Evolutionary conservation across 2,797 vertebrate species (phyloP).

Genomic region (Centroberyx gerrardi): DNA sequence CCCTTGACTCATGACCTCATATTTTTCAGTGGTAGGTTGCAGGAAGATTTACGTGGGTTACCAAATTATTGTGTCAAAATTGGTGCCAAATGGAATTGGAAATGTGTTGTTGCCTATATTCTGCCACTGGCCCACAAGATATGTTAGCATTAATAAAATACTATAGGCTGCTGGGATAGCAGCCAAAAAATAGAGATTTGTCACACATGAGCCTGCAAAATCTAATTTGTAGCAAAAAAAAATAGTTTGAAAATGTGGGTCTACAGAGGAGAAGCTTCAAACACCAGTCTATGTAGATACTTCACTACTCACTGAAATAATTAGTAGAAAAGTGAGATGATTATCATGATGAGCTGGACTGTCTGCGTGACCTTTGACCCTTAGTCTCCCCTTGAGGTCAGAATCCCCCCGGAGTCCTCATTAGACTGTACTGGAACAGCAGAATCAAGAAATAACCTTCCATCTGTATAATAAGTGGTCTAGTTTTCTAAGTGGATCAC

Average conservation of each 20-base stretch:
- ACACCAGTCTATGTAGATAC: neutral
- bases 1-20: slow-evolving; percentile 7
- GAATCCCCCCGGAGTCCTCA: slow-evolving; percentile 60
- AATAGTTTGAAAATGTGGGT: too few species aligned
- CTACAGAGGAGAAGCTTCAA: too few species aligned
- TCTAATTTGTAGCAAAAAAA: too few species aligned
- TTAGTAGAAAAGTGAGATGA: slow-evolving; percentile 44
- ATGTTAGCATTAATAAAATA: neutral
- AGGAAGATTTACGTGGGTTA: too few species aligned
- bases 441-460: slow-evolving; percentile 31
- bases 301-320: slow-evolving; percentile 15
- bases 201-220: too few species aligned
- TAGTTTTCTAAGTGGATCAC: slow-evolving; percentile 17
- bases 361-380: slow-evolving; percentile 55
- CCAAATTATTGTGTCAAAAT: too few species aligned
- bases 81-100: too few species aligned
- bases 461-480: slow-evolving; percentile 23
- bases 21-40: too few species aligned
- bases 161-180: neutral
- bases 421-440: slow-evolving; percentile 54
- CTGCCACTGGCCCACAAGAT: neutral
- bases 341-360: slow-evolving; percentile 50
- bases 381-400: slow-evolving; percentile 17
- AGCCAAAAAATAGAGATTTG: neutral
- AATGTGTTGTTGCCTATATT: too few species aligned